Evolutionary conservation across 2,888 invertebrate genomes (phyloP).

Genomic region (Drosophila nr. fundita): DNA sequence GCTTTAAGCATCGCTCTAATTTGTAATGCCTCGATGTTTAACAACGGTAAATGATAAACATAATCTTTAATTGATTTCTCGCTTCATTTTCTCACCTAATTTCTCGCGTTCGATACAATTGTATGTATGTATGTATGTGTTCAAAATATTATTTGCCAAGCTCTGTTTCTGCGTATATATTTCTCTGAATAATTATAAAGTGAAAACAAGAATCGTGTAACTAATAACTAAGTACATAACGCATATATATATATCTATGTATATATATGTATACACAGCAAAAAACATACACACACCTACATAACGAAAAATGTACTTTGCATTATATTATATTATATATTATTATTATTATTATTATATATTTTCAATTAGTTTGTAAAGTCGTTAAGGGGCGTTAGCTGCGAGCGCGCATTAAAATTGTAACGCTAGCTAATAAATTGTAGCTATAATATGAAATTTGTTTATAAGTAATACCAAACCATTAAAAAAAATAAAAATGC

Average conservation of each 20-base stretch:
- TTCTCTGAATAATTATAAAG: slow-evolving; percentile 17
- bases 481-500: slow-evolving; percentile 45
- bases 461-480: slow-evolving; percentile 79
- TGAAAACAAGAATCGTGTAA: slow-evolving; percentile 29
- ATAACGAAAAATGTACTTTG: slow-evolving; percentile 50
- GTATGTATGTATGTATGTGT: slow-evolving; percentile 59
- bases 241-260: slow-evolving; percentile 16
- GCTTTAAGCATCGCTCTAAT: slow-evolving; percentile 68
- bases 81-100: slow-evolving; percentile 11
- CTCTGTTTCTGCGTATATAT: slow-evolving; percentile 32
- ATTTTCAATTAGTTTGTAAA: slow-evolving; percentile 54
- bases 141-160: slow-evolving; percentile 50
- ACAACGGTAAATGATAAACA: slow-evolving; percentile 14
- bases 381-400: slow-evolving; percentile 59
- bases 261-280: not conserved
- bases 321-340: slow-evolving; percentile 37
- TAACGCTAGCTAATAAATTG: slow-evolving; percentile 78
- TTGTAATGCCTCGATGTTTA: slow-evolving; percentile 45
- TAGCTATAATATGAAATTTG: slow-evolving; percentile 80
- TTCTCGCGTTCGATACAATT: slow-evolving; percentile 11
- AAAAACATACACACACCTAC: slow-evolving; percentile 18
- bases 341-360: slow-evolving; percentile 32
- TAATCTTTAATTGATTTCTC: slow-evolving; percentile 9
- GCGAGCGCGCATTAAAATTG: slow-evolving; percentile 65
- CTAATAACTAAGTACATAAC: slow-evolving; percentile 39